phyloP scores from a whole-genome alignment of 2,797 vertebrate genomes.

The Odontamblyopus lacepedii region DNA sequence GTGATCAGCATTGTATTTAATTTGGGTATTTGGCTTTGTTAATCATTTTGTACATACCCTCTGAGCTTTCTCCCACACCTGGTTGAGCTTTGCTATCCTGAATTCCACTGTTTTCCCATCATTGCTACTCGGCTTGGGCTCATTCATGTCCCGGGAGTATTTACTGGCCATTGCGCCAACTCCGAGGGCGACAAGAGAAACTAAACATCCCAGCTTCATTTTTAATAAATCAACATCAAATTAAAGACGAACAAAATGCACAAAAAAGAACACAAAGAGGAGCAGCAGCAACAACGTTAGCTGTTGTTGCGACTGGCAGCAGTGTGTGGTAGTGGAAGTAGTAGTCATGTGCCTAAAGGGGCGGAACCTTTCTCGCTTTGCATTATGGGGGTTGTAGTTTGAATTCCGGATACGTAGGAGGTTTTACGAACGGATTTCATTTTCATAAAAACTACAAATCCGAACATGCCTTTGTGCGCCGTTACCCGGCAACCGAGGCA shows the following conservation, averaged over 20 bases:
- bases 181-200: conserved; percentile 54
- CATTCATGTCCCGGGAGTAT: conserved; percentile 88
- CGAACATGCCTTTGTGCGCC: conserved; percentile 8
- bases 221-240: not conserved
- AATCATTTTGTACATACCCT: conserved; percentile 77
- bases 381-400: conserved; percentile 70
- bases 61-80: conserved; percentile 93
- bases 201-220: conserved; percentile 52
- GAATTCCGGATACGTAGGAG: accelerated
- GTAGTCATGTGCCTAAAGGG: conserved; percentile 54
- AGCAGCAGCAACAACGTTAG: not conserved
- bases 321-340: not conserved
- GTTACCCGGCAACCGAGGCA: conserved; percentile 55
- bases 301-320: conserved; percentile 9
- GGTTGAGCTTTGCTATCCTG: conserved; percentile 88
- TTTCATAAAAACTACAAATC: conserved; percentile 62
- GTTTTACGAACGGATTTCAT: accelerated
- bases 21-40: too few species aligned
- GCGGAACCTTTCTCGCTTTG: not conserved
- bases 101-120: conserved; percentile 80
- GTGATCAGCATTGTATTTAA: not conserved
- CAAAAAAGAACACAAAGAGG: accelerated
- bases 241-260: not conserved
- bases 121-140: conserved; percentile 58
- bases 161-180: conserved; percentile 77